These are phyloP conservation scores for Bufo gargarizans DNA, from an alignment of 2,113 vertebrate species.

Conservation along the genomic window DNA sequence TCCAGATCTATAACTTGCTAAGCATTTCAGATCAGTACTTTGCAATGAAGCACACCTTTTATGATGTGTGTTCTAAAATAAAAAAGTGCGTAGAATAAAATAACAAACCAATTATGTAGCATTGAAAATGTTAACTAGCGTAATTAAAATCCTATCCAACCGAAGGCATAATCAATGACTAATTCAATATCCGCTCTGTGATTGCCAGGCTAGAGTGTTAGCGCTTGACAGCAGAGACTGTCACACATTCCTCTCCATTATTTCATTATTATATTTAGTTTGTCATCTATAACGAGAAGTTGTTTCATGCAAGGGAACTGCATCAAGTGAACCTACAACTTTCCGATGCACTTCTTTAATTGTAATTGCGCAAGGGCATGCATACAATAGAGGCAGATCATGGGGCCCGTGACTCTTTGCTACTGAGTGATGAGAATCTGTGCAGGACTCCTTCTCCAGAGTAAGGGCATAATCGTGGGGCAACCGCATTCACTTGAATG, in stretches of 20 bases:
- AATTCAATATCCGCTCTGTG: neutral
- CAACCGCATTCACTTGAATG: too few relatives aligned
- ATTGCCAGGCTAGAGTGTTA: neutral
- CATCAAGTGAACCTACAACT: too few relatives aligned
- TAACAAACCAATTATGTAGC: constrained; percentile 19
- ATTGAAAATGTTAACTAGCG: neutral
- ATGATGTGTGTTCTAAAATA: constrained; percentile 4
- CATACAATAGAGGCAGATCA: neutral
- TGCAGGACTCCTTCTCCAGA: too few relatives aligned
- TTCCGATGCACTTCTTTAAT: neutral
- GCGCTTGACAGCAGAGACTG: neutral
- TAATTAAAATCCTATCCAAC: neutral
- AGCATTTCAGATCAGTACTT: neutral
- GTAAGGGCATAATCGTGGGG: too few relatives aligned
- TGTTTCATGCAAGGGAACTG: too few relatives aligned
- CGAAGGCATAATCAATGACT: neutral
- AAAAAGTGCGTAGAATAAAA: neutral
- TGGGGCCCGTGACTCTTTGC: too few relatives aligned
- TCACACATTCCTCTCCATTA: neutral
- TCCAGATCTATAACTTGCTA: neutral
- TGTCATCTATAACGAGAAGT: too few relatives aligned
- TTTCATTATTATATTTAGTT: neutral
- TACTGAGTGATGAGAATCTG: too few relatives aligned
- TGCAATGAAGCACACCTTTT: neutral
- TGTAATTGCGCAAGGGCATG: too few relatives aligned